Conservation (phyloP, 2,113 vertebrate species). For the Boleophthalmus pectinirostris region DNA sequence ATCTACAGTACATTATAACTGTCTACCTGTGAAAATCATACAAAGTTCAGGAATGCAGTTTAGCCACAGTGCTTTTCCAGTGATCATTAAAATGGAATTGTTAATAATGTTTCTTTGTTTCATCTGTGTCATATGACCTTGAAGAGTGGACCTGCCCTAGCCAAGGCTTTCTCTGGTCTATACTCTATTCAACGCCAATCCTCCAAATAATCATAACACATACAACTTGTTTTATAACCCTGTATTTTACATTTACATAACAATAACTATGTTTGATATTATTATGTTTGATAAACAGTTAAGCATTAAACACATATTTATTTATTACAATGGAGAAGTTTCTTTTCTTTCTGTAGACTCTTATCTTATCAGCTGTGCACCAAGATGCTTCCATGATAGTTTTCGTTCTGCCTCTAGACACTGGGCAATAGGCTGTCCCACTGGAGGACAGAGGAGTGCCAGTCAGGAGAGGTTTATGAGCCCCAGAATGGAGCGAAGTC, state of each 20-base stretch:
- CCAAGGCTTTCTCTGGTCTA: background rate
- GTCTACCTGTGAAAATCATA: too few species aligned
- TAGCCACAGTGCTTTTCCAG: background rate
- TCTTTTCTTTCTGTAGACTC: slow-evolving; percentile 6
- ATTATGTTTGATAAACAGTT: background rate
- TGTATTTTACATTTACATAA: background rate
- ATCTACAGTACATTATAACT: too few species aligned
- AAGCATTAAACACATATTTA: background rate
- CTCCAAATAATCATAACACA: background rate
- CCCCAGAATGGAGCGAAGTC: slow-evolving; percentile 73
- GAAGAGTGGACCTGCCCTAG: background rate
- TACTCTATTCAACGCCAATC: background rate
- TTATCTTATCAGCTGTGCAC: slow-evolving; percentile 63
- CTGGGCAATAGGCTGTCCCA: slow-evolving; percentile 23
- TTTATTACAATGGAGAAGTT: background rate
- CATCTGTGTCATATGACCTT: background rate
- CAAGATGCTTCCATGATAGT: slow-evolving; percentile 40
- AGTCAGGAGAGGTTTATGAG: slow-evolving; percentile 76
- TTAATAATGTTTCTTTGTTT: background rate
- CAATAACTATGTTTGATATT: background rate
- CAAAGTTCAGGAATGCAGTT: too few species aligned
- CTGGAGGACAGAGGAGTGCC: slow-evolving; percentile 73
- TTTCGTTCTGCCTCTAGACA: slow-evolving; percentile 50
- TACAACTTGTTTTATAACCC: background rate
- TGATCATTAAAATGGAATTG: background rate